These are phyloP conservation scores for Phaetusa simplex DNA, from an alignment of 2,113 vertebrate genomes.

Conservation along the genomic window DNA sequence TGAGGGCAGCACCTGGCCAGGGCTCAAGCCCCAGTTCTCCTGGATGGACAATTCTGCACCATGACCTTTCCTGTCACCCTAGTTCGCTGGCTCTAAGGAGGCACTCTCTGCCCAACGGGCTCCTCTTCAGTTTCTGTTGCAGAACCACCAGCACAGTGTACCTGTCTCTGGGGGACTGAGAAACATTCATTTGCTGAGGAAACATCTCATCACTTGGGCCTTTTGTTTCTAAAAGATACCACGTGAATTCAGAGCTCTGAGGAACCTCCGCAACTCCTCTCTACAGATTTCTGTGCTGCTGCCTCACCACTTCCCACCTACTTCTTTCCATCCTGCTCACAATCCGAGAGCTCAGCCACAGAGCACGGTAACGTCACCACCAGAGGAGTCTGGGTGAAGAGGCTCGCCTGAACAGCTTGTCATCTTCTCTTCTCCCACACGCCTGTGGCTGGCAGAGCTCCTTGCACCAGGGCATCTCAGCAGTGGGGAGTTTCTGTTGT, in stretches of 20 bases:
- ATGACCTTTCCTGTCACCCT: neutral
- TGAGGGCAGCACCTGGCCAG: neutral
- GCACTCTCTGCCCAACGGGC: neutral
- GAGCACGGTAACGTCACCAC: neutral
- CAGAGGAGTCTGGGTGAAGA: slow-evolving; percentile 23
- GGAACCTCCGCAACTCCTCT: neutral
- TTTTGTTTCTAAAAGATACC: slow-evolving; percentile 1
- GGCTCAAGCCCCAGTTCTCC: neutral
- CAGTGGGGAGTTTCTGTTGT: slow-evolving; percentile 31
- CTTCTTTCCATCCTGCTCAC: neutral
- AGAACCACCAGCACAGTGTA: neutral
- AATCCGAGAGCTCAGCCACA: neutral
- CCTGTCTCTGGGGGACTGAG: neutral
- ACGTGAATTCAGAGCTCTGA: neutral
- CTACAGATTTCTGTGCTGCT: neutral
- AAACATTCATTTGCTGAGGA: neutral
- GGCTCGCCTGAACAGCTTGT: neutral
- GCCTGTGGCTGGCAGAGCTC: neutral
- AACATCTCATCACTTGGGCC: neutral
- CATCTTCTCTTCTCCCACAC: neutral
- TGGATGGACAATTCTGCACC: neutral
- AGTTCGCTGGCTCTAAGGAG: neutral
- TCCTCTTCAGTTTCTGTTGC: neutral
- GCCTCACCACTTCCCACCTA: neutral
- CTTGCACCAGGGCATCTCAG: neutral